These are phyloP conservation scores for Leptoteleia sp. DNA, from an alignment of 1,140 invertebrate genomes.

Conservation along the genomic window DNA sequence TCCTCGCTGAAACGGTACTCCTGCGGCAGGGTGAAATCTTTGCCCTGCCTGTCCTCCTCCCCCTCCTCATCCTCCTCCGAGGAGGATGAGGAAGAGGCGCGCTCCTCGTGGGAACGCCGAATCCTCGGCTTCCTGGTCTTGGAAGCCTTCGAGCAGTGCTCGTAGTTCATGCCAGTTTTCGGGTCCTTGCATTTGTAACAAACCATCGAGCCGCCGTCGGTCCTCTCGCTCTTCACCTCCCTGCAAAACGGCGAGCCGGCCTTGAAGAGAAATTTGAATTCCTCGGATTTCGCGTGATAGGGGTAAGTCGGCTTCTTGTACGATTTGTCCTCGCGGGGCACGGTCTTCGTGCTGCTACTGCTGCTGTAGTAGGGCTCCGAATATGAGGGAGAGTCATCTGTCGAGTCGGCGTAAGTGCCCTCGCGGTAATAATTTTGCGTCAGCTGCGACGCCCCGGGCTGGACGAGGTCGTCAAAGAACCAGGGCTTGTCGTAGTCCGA, in stretches of 20 bases:
- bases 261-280: conserved; percentile 61
- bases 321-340: conserved; percentile 68
- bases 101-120: conserved; percentile 33
- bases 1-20: conserved; percentile 73
- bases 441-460: conserved; percentile 45
- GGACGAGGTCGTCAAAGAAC: no score
- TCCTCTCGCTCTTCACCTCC: conserved; percentile 56
- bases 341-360: conserved; percentile 51
- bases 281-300: conserved; percentile 50
- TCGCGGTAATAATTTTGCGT: conserved; percentile 24
- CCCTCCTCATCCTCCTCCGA: background rate
- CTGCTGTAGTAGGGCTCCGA: conserved; percentile 19
- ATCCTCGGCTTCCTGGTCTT: conserved; percentile 74
- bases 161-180: conserved; percentile 77
- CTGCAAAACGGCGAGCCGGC: conserved; percentile 67
- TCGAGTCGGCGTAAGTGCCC: conserved; percentile 19
- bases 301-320: conserved; percentile 68
- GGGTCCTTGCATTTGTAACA: conserved; percentile 82
- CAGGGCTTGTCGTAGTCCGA: no score
- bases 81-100: no score
- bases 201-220: conserved; percentile 74
- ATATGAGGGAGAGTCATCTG: conserved; percentile 14
- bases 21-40: conserved; percentile 84
- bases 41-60: conserved; percentile 70
- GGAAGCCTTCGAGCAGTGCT: conserved; percentile 79